These are phyloP conservation scores for Ennomos quercinarius DNA, from an alignment of 2,888 invertebrate species.

Conservation along the genomic window DNA sequence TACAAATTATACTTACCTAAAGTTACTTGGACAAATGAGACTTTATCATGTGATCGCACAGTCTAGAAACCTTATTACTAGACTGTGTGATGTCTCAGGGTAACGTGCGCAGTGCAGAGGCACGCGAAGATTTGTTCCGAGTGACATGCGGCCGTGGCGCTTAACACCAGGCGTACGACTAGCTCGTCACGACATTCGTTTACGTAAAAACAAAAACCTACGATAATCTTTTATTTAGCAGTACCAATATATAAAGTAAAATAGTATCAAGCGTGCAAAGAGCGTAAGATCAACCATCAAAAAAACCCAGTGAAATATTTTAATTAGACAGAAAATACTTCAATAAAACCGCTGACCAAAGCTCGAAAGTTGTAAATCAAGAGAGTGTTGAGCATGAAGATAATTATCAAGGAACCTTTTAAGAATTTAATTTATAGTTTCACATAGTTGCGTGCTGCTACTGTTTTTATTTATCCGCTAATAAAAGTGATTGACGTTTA, in stretches of 20 bases:
- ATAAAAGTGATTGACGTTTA: slow-evolving; percentile 80
- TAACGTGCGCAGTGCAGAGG: too few species aligned
- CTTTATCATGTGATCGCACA: too few species aligned
- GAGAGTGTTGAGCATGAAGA: slow-evolving; percentile 60
- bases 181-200: too few species aligned
- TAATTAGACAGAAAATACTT: slow-evolving; percentile 78
- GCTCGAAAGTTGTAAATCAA: slow-evolving; percentile 70
- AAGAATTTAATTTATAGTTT: slow-evolving; percentile 67
- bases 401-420: slow-evolving; percentile 65
- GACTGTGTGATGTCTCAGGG: too few species aligned
- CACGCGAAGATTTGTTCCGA: too few species aligned
- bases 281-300: slow-evolving; percentile 1
- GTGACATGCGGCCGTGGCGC: too few species aligned
- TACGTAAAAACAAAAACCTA: too few species aligned
- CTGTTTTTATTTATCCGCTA: slow-evolving; percentile 76
- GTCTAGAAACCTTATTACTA: too few species aligned
- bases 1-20: too few species aligned
- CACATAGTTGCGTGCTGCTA: slow-evolving; percentile 57
- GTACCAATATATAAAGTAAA: background rate
- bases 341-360: slow-evolving; percentile 67
- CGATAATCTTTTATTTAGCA: too few species aligned
- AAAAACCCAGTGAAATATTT: slow-evolving; percentile 67
- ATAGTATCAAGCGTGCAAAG: slow-evolving; percentile 3
- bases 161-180: too few species aligned
- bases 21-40: too few species aligned